Conservation (phyloP, 2,888 invertebrate genomes). For the Conops quadrifasciatus region DNA sequence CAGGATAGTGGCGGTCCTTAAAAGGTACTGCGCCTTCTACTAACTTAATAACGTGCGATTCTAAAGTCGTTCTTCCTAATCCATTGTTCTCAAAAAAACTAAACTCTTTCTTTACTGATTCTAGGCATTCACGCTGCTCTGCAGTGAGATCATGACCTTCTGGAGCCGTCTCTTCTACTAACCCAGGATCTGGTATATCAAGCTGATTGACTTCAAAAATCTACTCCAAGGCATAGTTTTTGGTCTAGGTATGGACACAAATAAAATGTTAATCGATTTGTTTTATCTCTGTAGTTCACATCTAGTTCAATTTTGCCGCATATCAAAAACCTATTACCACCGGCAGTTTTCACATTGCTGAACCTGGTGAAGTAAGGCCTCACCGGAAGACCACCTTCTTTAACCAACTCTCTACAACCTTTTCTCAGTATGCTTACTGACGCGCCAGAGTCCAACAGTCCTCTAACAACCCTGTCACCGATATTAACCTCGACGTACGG, state of each 20-base stretch:
- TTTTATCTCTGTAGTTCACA: no score
- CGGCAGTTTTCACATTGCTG: no score
- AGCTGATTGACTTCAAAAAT: slow-evolving; percentile 1
- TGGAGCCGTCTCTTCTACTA: neutral
- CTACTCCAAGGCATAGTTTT: neutral
- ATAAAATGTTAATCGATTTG: no score
- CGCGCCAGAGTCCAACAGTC: no score
- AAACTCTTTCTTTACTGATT: neutral
- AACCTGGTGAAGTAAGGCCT: neutral
- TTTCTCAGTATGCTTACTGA: slow-evolving; percentile 16
- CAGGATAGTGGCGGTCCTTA: neutral
- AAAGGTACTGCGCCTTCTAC: slow-evolving; percentile 1
- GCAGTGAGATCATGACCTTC: neutral
- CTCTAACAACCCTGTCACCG: no score
- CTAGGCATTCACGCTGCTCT: neutral
- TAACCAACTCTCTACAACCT: neutral
- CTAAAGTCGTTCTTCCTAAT: neutral
- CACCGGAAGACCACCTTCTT: slow-evolving; percentile 6
- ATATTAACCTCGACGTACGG: no score
- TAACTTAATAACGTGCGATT: no score
- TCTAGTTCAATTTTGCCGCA: no score
- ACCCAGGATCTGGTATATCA: neutral
- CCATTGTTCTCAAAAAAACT: neutral
- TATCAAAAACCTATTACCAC: no score
- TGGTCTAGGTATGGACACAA: no score